Conservation (phyloP, 2,113 vertebrate species). For the Aphyosemion australe region DNA sequence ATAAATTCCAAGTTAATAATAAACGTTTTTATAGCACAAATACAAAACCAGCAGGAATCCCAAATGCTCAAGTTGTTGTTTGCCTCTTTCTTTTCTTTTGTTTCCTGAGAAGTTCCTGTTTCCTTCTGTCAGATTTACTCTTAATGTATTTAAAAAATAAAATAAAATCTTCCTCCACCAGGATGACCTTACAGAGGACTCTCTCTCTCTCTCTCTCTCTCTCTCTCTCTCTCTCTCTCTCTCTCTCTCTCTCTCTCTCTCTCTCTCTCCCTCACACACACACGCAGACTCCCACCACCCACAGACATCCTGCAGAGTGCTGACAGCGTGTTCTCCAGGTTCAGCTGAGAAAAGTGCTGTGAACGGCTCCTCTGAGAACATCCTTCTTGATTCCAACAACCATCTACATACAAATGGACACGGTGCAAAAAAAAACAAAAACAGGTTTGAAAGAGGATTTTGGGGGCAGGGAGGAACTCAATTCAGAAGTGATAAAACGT, state of each 20-base stretch:
- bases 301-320: conserved; percentile 35
- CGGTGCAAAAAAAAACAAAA: conserved; percentile 33
- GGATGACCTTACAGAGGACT: conserved; percentile 1
- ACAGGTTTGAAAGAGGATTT: conserved; percentile 35
- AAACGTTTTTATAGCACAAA: neutral
- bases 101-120: conserved; percentile 1
- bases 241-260: too few relatives aligned
- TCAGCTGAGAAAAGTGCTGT: conserved; percentile 48
- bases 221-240: too few relatives aligned
- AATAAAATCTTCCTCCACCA: neutral
- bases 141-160: neutral
- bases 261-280: neutral
- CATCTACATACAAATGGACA: conserved; percentile 40
- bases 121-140: conserved; percentile 4
- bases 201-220: neutral
- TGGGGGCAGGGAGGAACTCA: conserved; percentile 13
- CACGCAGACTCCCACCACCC: neutral
- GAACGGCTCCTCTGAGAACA: conserved; percentile 56
- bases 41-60: conserved; percentile 15
- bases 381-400: conserved; percentile 34
- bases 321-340: conserved; percentile 44
- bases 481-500: conserved; percentile 8
- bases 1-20: neutral
- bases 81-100: neutral
- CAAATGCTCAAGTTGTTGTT: conserved; percentile 24